These are phyloP conservation scores for Rhinichthys osculus DNA, from an alignment of 2,797 vertebrate genomes.

Conservation along the genomic window DNA sequence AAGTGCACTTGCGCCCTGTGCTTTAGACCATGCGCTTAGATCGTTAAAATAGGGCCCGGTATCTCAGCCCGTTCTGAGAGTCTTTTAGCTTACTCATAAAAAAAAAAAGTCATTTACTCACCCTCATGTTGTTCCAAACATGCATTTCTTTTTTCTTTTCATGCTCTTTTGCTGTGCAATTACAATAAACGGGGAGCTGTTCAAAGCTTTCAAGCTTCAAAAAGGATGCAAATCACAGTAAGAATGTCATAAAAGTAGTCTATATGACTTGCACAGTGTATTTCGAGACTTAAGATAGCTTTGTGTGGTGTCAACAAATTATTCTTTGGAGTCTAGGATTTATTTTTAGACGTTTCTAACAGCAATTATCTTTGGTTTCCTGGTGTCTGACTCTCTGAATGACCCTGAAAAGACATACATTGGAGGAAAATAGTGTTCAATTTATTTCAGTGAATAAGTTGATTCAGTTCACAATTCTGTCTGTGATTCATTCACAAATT, in stretches of 20 bases:
- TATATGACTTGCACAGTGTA: background rate
- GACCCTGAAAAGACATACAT: background rate
- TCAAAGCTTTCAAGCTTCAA: slow-evolving; percentile 13
- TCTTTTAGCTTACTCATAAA: background rate
- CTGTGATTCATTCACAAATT: background rate
- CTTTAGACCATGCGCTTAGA: no score
- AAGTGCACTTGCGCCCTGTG: no score
- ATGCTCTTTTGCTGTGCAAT: background rate
- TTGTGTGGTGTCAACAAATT: background rate
- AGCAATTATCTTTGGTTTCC: slow-evolving; percentile 12
- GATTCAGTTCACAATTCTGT: background rate
- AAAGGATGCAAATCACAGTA: slow-evolving; percentile 8
- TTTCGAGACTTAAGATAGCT: background rate
- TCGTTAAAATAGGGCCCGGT: no score
- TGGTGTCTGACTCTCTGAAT: background rate
- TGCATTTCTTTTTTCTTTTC: background rate
- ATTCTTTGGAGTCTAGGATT: background rate
- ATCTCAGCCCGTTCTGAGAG: background rate
- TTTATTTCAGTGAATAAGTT: background rate
- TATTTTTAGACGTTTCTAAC: background rate
- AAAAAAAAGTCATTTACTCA: background rate
- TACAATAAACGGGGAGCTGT: background rate
- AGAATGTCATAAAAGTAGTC: background rate
- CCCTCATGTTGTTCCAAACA: background rate
- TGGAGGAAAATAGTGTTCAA: background rate